Base-by-base conservation (phyloP, 2,113 vertebrate genomes). In the Pseudorhombus dupliciocellatus region DNA sequence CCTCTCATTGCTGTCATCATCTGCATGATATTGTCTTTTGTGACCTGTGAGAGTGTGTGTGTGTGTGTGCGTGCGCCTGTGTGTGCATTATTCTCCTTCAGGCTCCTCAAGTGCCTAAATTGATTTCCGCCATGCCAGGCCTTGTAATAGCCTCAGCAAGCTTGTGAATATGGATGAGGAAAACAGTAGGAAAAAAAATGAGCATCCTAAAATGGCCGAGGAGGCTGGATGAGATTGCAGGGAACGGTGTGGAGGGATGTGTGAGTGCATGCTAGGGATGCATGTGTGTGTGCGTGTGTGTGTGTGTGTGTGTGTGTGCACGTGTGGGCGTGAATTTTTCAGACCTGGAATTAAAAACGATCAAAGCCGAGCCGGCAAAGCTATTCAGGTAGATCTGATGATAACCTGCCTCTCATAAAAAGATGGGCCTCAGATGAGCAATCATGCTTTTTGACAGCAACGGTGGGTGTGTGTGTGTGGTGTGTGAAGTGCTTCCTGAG, bases 341-440 rank as follows among this genome's bases (percentile, higher is more conserved):
- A 68, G 79, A 66, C 77, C 80, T 88, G 87, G 85, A 89, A 92
- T 92, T 89, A 90, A 92, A 93, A 93, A 91, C 88, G 77, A 92
- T 92, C 90, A 90, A 92, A 91, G 85, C 80, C 21, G 64, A 78
- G 74, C 68, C 76, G 34, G 64, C 65, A 74, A 88, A 91, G 80
- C 87, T 83, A 90, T 92, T 91, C 89, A 90, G 88, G 87, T 91
- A 91, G 89, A 92, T 91, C 82, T 85, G 88, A 91, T 84, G 87
- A 93, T 91, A 90, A 88, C 85, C 87, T 84, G 83, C 87, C 87
- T 93, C 90, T 91, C 88, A 91, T 92, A 92, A 90, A 90, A 92
- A 90, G 89, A 91, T 87, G 92, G 93, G 94, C 93, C 94, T 95
- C 94, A 76, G 81, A 90, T 91, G 83, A 92, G 89, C 85, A 87